Conservation (phyloP, 2,888 invertebrate species). For the Spisula solida region DNA sequence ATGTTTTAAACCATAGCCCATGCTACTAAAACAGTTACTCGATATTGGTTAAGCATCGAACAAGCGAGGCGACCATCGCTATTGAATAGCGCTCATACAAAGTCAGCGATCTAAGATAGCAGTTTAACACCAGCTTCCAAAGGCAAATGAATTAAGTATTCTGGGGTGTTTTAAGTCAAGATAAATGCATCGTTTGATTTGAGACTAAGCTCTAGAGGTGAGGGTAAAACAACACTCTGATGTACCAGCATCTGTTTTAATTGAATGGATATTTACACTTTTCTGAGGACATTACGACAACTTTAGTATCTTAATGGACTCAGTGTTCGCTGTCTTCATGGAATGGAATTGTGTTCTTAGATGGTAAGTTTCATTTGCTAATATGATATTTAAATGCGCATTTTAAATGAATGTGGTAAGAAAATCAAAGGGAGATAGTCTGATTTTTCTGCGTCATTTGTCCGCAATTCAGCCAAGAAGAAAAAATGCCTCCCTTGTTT, state of each 20-base stretch:
- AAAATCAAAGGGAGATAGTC: background rate
- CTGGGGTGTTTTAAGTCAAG: background rate
- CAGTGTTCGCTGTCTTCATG: background rate
- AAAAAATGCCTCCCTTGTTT: background rate
- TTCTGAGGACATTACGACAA: background rate
- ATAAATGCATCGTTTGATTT: slow-evolving; percentile 4
- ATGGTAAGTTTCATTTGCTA: background rate
- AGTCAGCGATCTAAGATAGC: background rate
- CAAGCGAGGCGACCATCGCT: background rate
- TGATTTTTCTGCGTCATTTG: background rate
- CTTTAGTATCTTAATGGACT: background rate
- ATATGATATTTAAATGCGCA: background rate
- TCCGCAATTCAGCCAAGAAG: background rate
- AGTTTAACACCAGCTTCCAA: slow-evolving; percentile 18
- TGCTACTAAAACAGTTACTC: slow-evolving; percentile 26
- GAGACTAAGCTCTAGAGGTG: background rate
- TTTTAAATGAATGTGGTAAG: background rate
- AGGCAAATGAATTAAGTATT: slow-evolving; percentile 13
- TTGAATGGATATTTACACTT: slow-evolving; percentile 14
- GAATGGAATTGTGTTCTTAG: background rate
- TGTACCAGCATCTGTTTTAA: background rate
- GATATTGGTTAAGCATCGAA: slow-evolving; percentile 28
- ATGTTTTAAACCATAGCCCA: slow-evolving; percentile 11
- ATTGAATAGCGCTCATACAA: slow-evolving; percentile 6
- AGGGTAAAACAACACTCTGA: background rate